These are phyloP conservation scores for Drosophila dives DNA, from an alignment of 2,888 invertebrate species.

Conservation along the genomic window DNA sequence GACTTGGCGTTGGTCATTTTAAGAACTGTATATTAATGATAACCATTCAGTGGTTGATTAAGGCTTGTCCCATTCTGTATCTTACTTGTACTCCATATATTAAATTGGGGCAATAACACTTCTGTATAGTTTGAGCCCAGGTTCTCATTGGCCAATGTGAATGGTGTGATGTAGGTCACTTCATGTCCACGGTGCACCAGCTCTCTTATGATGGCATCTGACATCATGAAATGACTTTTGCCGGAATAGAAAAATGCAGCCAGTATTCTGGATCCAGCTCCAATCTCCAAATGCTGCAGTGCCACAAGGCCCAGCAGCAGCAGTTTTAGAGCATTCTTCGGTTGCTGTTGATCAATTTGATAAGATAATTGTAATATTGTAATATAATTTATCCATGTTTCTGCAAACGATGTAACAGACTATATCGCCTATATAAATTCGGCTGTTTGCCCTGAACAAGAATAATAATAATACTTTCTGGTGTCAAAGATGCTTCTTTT, in stretches of 20 bases:
- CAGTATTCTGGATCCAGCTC: constrained; percentile 81
- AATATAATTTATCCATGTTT: no score
- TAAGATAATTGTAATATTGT: neutral
- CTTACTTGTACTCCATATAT: constrained; percentile 70
- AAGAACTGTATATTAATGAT: constrained; percentile 47
- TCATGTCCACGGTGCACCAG: constrained; percentile 85
- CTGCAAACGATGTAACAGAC: no score
- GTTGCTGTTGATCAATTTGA: constrained; percentile 35
- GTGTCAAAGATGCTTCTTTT: no score
- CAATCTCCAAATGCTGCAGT: constrained; percentile 50
- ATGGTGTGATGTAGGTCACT: constrained; percentile 75
- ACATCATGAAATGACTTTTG: constrained; percentile 85
- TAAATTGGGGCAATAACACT: constrained; percentile 66
- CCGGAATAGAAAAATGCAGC: constrained; percentile 84
- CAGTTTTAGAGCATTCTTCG: constrained; percentile 1
- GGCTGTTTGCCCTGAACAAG: no score
- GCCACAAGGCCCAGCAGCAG: constrained; percentile 54
- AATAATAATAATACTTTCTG: no score
- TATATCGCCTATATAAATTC: no score
- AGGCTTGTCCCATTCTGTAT: neutral
- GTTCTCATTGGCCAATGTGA: constrained; percentile 68
- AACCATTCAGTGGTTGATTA: neutral
- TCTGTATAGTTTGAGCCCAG: constrained; percentile 75
- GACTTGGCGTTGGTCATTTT: constrained; percentile 40
- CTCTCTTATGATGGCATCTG: constrained; percentile 83